Conservation (phyloP, 2,797 vertebrate genomes). For the Percopsis omiscomaycus region DNA sequence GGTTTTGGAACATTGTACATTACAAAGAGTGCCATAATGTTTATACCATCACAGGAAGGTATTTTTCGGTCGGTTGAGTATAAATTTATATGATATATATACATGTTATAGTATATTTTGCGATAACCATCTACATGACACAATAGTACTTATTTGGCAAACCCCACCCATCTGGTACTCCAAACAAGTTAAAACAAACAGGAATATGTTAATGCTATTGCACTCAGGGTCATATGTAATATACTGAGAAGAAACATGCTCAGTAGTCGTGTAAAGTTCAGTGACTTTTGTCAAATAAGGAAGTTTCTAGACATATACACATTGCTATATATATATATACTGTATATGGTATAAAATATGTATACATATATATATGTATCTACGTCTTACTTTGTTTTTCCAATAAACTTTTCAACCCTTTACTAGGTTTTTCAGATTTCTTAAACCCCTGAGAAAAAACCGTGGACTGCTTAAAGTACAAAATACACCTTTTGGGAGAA, state of each 20-base stretch:
- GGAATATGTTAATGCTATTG: conserved; percentile 21
- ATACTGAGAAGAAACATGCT: conserved; percentile 59
- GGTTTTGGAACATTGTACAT: not conserved
- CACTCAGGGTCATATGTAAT: conserved; percentile 44
- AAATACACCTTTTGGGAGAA: conserved; percentile 70
- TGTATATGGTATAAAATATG: conserved; percentile 43
- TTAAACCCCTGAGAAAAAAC: conserved; percentile 79
- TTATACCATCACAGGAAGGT: conserved; percentile 3
- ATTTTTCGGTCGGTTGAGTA: too few relatives aligned
- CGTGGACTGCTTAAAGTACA: conserved; percentile 71
- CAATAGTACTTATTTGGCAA: not conserved
- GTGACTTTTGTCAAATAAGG: conserved; percentile 66
- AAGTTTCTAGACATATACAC: conserved; percentile 63
- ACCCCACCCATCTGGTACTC: conserved; percentile 9
- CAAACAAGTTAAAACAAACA: conserved; percentile 5
- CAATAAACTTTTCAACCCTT: conserved; percentile 63
- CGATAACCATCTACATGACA: not conserved
- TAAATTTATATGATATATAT: too few relatives aligned
- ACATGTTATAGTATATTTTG: too few relatives aligned
- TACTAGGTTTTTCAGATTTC: conserved; percentile 53
- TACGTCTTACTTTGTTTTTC: conserved; percentile 61
- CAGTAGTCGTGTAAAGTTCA: conserved; percentile 70
- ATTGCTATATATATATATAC: conserved; percentile 52
- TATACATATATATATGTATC: conserved; percentile 57
- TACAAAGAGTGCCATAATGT: conserved; percentile 5